Conservation (phyloP, 2,113 vertebrate genomes). For the Rafetus swinhoei region DNA sequence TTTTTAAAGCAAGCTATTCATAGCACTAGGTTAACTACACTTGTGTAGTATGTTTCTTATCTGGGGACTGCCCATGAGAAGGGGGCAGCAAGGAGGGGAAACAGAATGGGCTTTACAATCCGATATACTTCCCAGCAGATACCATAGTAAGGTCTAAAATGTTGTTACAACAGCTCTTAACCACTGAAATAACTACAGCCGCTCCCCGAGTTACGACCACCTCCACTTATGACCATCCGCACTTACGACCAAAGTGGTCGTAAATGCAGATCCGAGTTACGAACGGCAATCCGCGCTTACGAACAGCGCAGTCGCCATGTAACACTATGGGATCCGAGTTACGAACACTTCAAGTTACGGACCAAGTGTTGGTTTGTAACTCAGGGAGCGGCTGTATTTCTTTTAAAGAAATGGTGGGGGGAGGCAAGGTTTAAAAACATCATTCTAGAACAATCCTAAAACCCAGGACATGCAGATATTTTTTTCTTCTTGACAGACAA, state of each 20-base stretch:
- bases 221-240: no score
- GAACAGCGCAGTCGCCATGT: no score
- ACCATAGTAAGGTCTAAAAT: not conserved
- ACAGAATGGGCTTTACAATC: not conserved
- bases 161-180: not conserved
- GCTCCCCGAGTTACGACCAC: no score
- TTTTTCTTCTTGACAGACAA: not conserved
- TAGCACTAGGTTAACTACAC: not conserved
- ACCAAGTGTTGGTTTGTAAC: no score
- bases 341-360: no score
- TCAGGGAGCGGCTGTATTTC: no score
- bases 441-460: not conserved
- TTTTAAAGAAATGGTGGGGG: not conserved
- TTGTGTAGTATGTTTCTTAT: not conserved
- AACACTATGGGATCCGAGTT: no score
- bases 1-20: slow-evolving; percentile 17
- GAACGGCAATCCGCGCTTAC: no score
- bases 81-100: not conserved
- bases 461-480: not conserved
- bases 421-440: not conserved
- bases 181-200: not conserved
- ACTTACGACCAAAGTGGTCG: no score
- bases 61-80: not conserved
- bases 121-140: not conserved
- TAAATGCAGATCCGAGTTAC: no score